Evolutionary conservation across 2,113 vertebrate genomes (phyloP).

Genomic region (Cyprinodon tularosa): DNA sequence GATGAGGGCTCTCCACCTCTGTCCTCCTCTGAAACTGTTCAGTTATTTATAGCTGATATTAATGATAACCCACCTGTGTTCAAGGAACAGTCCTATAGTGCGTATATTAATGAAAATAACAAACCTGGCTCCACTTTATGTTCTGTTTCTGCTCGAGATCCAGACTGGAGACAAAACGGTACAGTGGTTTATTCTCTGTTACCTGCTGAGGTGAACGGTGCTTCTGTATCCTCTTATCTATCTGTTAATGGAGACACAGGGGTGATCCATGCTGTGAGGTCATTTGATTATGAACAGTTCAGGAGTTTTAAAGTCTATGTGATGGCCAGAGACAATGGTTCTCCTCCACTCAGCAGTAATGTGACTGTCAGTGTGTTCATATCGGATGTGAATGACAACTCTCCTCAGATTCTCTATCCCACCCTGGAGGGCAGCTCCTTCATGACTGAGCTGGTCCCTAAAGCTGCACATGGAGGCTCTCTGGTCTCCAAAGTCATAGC

Average conservation of each 20-base stretch:
- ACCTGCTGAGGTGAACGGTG: constrained; percentile 58
- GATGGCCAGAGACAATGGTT: constrained; percentile 71
- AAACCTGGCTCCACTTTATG: too few species aligned
- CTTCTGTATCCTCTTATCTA: constrained; percentile 66
- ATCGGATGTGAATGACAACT: constrained; percentile 62
- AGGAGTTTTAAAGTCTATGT: constrained; percentile 66
- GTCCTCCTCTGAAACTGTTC: too few species aligned
- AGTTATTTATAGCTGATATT: too few species aligned
- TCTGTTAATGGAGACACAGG: constrained; percentile 77
- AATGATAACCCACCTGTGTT: too few species aligned
- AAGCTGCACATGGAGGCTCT: constrained; percentile 70
- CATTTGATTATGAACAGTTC: constrained; percentile 82
- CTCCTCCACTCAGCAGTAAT: constrained; percentile 63
- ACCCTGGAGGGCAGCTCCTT: constrained; percentile 65
- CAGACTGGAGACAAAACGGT: constrained; percentile 45
- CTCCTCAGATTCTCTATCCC: constrained; percentile 77
- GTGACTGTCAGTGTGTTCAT: constrained; percentile 67
- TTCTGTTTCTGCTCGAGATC: too few species aligned
- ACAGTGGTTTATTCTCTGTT: constrained; percentile 76
- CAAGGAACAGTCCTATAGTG: too few species aligned
- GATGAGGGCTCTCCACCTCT: too few species aligned
- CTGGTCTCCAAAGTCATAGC: constrained; percentile 81
- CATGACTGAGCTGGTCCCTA: constrained; percentile 75
- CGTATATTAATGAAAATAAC: too few species aligned
- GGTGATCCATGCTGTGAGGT: constrained; percentile 51